A percentile compares a stretch with the other conserved stretches of the same genome.
Conservation (phyloP, 2,888 invertebrate species). For the Cremastinae sp. region DNA sequence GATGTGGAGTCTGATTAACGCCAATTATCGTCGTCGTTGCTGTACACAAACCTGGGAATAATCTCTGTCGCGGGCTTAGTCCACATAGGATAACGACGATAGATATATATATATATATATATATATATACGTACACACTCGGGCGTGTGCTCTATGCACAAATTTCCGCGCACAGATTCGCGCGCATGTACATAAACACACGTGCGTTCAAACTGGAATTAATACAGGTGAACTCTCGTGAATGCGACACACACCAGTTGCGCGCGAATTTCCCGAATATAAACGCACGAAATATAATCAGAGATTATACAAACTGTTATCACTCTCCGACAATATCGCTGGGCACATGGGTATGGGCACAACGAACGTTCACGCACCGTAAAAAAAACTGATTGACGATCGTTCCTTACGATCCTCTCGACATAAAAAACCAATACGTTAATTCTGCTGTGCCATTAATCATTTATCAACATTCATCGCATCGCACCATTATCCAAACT, state of each 20-base stretch:
- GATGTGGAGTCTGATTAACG: constrained; percentile 51
- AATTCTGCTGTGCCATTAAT: constrained; percentile 16
- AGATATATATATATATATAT: constrained; percentile 27
- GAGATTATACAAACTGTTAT: constrained; percentile 37
- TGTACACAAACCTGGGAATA: constrained; percentile 1
- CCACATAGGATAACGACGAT: constrained; percentile 53
- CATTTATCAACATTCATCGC: constrained; percentile 11
- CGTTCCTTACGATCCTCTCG: constrained; percentile 10
- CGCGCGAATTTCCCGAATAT: constrained; percentile 57
- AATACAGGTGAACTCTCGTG: constrained; percentile 55
- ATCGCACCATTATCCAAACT: no score
- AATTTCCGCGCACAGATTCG: constrained; percentile 54
- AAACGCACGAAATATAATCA: constrained; percentile 43
- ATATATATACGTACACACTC: constrained; percentile 55
- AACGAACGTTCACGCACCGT: constrained; percentile 67
- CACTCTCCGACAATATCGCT: constrained; percentile 43
- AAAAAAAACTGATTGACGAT: constrained; percentile 33
- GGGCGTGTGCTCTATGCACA: constrained; percentile 60
- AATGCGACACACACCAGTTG: constrained; percentile 71
- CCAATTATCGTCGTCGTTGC: constrained; percentile 50
- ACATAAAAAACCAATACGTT: not conserved
- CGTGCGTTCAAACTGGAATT: constrained; percentile 29
- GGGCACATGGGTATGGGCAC: constrained; percentile 21
- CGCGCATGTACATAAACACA: constrained; percentile 18
- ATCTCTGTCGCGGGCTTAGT: constrained; percentile 42